Evolutionary conservation across 2,888 invertebrate genomes (phyloP), one percentile per base, ranked within the genome.

Genomic region (Chromoteleia sp.): DNA sequence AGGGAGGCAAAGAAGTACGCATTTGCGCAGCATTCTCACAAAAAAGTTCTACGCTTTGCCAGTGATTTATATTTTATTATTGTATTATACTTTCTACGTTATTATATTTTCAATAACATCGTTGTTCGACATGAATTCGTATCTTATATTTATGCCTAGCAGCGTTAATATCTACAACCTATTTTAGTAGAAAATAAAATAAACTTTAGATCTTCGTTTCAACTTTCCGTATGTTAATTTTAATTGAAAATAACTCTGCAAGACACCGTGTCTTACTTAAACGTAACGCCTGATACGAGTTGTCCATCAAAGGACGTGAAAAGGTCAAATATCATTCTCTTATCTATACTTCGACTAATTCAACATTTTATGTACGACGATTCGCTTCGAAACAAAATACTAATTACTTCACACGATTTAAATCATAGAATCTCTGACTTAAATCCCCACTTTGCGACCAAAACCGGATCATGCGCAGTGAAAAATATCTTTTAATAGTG

Each of bases 401-500:
- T 67, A 67, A 52, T 67, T 67, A 52, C 65, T 67, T 67, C 65
- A 67, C 65, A 67, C 52, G 52, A 52, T 39, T 41, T 36, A 56
- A 56, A 48, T 45, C 70, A 36, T 10, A n/a, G 8, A 54, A 48
- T 17, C 56, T 4, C 21, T 10, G 50, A 52, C 19, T 65, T 50
- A 19, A 65, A 65, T 52, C 15, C n/a, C 3, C 15, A 25, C 30
- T 48, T 50, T 7, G 33, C n/a, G 33, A 63, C 12, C 25, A 5
- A 25, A 4, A 25, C 30, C 54, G 43, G 30, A 29, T 43, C 17
- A 41, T n/a, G 54, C 17, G 30, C 4, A 52, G 12, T 52, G n/a
- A 52, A 29, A 52, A 52, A 10, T 30, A 14, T 29, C 17, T 29
- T 6, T 21, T n/a, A 17, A 15, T 39, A 10, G 33, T 7, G 7